Conservation (phyloP, 2,113 vertebrate species). For the Equus quagga region DNA sequence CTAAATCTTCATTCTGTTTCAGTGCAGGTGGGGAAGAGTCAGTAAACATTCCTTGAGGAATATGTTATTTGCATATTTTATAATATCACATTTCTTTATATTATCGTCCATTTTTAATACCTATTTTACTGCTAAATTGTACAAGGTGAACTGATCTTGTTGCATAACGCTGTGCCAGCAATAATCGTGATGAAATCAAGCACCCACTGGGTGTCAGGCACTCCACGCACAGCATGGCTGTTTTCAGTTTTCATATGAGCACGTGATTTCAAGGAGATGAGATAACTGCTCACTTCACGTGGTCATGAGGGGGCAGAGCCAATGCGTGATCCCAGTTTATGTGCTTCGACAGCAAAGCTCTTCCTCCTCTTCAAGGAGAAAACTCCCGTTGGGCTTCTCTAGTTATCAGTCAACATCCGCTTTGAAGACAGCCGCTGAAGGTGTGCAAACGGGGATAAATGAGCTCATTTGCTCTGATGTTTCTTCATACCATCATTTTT, state of each 20-base stretch:
- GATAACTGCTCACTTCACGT: background rate
- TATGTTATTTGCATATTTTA: background rate
- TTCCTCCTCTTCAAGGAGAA: background rate
- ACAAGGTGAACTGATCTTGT: background rate
- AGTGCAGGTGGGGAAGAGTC: background rate
- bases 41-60: background rate
- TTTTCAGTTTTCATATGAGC: background rate
- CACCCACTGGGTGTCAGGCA: no score
- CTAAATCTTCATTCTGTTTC: background rate
- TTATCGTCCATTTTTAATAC: background rate
- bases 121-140: background rate
- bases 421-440: background rate
- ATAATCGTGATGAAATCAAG: background rate
- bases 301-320: background rate
- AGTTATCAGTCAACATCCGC: background rate
- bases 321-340: accelerated
- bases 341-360: background rate
- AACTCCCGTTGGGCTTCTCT: background rate
- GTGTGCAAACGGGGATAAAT: background rate
- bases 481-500: background rate
- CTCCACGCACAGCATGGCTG: no score
- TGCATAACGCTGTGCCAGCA: accelerated
- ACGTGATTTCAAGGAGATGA: background rate
- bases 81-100: background rate
- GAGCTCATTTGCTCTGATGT: background rate